Evolutionary conservation across 2,113 vertebrate genomes (phyloP).

Genomic region (Cacatua alba): DNA sequence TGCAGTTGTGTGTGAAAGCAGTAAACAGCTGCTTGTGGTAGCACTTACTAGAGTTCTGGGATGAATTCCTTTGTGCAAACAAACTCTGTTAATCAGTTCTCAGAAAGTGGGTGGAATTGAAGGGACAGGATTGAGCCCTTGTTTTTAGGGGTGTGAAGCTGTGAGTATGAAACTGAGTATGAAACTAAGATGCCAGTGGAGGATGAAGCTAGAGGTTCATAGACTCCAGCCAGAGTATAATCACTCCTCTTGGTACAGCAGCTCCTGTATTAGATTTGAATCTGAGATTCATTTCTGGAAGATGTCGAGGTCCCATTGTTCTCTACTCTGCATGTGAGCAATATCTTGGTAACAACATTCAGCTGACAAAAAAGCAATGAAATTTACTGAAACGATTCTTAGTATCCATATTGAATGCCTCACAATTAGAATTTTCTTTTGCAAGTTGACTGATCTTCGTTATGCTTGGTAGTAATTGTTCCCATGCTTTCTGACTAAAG

Average conservation of each 20-base stretch:
- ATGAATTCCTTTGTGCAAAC: background rate
- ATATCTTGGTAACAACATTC: background rate
- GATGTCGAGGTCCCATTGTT: background rate
- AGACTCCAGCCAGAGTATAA: background rate
- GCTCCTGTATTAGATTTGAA: background rate
- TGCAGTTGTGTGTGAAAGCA: background rate
- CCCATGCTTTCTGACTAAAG: background rate
- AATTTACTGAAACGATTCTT: background rate
- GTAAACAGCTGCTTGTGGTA: background rate
- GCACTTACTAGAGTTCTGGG: background rate
- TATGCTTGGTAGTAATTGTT: background rate
- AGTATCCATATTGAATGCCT: background rate
- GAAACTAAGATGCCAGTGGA: background rate
- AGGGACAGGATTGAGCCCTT: background rate
- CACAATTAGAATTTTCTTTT: background rate
- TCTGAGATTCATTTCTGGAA: background rate
- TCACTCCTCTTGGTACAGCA: background rate
- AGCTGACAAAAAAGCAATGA: background rate
- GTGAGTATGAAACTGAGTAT: background rate
- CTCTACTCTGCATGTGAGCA: background rate
- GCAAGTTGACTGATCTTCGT: background rate
- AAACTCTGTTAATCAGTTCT: background rate
- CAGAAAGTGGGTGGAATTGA: background rate
- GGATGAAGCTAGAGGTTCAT: background rate
- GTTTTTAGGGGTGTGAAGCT: background rate